Percentiles rank a stretch among this genome's conserved stretches.
These are phyloP conservation scores for Globodera rostochiensis DNA, from an alignment of 1,140 invertebrate species.

Conservation along the genomic window DNA sequence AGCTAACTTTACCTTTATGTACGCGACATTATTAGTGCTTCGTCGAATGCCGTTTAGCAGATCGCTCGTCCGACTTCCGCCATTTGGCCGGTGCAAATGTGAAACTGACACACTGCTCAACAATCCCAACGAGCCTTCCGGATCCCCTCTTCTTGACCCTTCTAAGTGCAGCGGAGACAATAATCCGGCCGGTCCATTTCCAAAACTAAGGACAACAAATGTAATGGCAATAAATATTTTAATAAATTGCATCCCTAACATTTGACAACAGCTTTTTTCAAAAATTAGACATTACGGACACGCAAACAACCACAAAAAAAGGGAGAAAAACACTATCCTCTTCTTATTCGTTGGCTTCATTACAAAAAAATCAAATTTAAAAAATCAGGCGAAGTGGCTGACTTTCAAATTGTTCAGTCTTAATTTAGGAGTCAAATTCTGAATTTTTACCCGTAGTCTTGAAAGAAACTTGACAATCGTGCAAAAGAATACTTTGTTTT, in stretches of 20 bases:
- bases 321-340: slow-evolving; percentile 5
- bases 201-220: slow-evolving; percentile 33
- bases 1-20: slow-evolving; percentile 22
- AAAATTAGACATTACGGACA: background rate
- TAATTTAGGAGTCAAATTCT: too few relatives aligned
- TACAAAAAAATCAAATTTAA: too few relatives aligned
- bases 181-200: slow-evolving; percentile 35
- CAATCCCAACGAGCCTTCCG: slow-evolving; percentile 15
- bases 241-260: too few relatives aligned
- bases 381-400: background rate
- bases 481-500: slow-evolving; percentile 4
- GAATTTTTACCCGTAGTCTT: too few relatives aligned
- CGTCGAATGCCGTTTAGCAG: slow-evolving; percentile 38
- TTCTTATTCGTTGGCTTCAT: too few relatives aligned
- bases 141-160: slow-evolving; percentile 15
- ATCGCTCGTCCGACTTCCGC: slow-evolving; percentile 35
- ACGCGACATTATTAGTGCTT: slow-evolving; percentile 30
- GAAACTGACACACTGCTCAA: slow-evolving; percentile 7
- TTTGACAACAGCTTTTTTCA: background rate
- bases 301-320: background rate
- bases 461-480: too few relatives aligned
- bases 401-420: background rate
- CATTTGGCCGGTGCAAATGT: slow-evolving; percentile 39
- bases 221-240: too few relatives aligned
- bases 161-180: slow-evolving; percentile 42